Evolutionary conservation across 2,113 vertebrate genomes (phyloP).

Genomic region (Psephotus haematonotus): DNA sequence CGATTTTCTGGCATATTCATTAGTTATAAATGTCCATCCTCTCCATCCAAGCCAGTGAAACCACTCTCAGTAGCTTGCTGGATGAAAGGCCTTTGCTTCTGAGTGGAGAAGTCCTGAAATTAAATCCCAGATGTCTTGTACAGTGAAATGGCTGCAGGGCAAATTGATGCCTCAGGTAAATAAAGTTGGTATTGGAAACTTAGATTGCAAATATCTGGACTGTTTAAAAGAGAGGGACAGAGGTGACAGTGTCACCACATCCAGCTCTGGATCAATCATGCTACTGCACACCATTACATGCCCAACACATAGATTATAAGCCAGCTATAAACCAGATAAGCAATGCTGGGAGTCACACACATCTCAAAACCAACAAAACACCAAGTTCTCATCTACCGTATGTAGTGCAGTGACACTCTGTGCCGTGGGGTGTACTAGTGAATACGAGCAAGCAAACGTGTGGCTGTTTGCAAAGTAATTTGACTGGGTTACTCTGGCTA

Average conservation of each 20-base stretch:
- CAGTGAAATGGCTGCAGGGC: background rate
- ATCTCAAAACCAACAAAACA: background rate
- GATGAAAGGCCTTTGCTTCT: background rate
- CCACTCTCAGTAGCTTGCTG: background rate
- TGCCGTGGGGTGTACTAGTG: background rate
- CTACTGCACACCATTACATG: background rate
- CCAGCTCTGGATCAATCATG: background rate
- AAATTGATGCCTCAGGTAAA: background rate
- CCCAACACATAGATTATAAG: background rate
- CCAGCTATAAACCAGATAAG: background rate
- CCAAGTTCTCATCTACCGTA: background rate
- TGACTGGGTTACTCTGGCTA: background rate
- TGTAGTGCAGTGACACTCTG: background rate
- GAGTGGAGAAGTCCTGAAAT: background rate
- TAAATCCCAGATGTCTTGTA: background rate
- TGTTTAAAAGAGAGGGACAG: background rate
- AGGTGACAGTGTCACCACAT: background rate
- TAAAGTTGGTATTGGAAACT: background rate
- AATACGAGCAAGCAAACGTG: background rate
- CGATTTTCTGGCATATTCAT: background rate
- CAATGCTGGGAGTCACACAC: background rate
- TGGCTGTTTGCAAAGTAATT: background rate
- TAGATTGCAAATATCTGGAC: background rate
- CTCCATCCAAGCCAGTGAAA: background rate
- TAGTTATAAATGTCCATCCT: background rate